phyloP scores from a whole-genome alignment of 2,888 invertebrate species.

The Spodoptera littoralis region DNA sequence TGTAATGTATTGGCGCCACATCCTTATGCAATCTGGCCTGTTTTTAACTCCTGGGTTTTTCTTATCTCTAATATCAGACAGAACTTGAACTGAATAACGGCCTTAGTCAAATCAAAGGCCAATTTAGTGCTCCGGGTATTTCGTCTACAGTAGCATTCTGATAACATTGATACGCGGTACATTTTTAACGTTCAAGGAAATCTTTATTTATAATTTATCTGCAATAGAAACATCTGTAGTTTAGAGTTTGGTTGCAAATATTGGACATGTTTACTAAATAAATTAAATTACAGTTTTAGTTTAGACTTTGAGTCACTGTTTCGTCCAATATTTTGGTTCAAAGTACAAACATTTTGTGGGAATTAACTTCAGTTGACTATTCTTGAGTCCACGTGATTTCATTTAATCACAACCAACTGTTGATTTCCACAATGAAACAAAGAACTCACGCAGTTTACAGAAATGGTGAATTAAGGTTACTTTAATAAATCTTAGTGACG shows the following conservation, averaged over 20 bases:
- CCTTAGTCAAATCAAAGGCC: slow-evolving; percentile 49
- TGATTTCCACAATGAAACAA: slow-evolving; percentile 13
- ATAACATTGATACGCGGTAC: slow-evolving; percentile 24
- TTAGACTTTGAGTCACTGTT: slow-evolving; percentile 1
- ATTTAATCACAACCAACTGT: not conserved
- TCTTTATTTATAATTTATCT: slow-evolving; percentile 2
- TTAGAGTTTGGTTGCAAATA: not conserved
- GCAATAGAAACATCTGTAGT: slow-evolving; percentile 2
- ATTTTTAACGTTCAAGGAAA: slow-evolving; percentile 9
- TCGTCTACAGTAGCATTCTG: slow-evolving; percentile 29
- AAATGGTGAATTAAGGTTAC: not conserved
- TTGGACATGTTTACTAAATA: not conserved
- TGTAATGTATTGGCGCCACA: slow-evolving; percentile 3
- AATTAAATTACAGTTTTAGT: not conserved
- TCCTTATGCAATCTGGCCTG: slow-evolving; percentile 1
- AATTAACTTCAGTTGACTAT: slow-evolving; percentile 6
- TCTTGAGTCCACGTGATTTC: slow-evolving; percentile 13
- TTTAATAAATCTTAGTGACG: slow-evolving; percentile 4
- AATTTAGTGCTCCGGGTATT: slow-evolving; percentile 27
- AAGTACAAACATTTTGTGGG: slow-evolving; percentile 11
- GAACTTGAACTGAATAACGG: slow-evolving; percentile 49
- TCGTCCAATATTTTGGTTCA: slow-evolving; percentile 11
- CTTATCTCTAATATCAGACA: slow-evolving; percentile 38
- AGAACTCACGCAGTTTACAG: not conserved
- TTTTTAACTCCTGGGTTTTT: slow-evolving; percentile 6